A percentile compares a stretch with the other conserved stretches of the same genome.
These are phyloP conservation scores for Epizoanthus rinbou DNA, from an alignment of 92 coral and sea anemone genomes.

Conservation along the genomic window DNA sequence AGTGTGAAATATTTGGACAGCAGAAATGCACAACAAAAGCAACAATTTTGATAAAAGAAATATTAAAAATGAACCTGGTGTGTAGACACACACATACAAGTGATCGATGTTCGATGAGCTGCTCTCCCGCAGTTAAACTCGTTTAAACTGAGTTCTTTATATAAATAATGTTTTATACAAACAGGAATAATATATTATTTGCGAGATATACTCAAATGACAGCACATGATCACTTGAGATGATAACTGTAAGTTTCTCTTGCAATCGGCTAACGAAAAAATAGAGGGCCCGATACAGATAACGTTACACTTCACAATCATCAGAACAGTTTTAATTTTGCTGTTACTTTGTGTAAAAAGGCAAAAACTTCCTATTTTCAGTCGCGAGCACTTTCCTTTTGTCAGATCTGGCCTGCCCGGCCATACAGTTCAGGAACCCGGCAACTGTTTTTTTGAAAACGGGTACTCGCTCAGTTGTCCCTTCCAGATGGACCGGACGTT, in stretches of 20 bases:
- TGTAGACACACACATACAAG: constrained; percentile 21
- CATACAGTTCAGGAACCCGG: constrained; percentile 21
- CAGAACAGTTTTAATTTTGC: too few species aligned
- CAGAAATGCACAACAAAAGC: too few species aligned
- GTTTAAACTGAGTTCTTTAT: constrained; percentile 13
- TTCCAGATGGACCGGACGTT: too few species aligned
- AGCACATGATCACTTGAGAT: constrained; percentile 9
- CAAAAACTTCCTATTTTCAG: too few species aligned
- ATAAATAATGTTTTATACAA: constrained; percentile 18
- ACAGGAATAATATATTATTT: constrained; percentile 13
- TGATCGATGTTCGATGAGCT: too few species aligned
- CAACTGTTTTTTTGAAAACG: constrained; percentile 19
- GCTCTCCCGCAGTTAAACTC: constrained; percentile 23
- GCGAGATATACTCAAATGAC: constrained; percentile 16
- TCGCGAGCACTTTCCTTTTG: too few species aligned
- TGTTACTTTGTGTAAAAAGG: too few species aligned
- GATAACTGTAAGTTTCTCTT: neutral
- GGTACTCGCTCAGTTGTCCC: too few species aligned
- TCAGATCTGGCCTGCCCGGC: constrained; percentile 25
- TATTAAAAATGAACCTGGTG: too few species aligned
- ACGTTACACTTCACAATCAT: constrained; percentile 23
- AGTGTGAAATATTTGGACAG: too few species aligned
- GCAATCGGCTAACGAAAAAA: constrained; percentile 1
- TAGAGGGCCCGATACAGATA: too few species aligned
- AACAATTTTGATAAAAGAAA: too few species aligned